These are phyloP conservation scores for Myotis davidii DNA, from an alignment of 2,113 vertebrate species.

Conservation along the genomic window DNA sequence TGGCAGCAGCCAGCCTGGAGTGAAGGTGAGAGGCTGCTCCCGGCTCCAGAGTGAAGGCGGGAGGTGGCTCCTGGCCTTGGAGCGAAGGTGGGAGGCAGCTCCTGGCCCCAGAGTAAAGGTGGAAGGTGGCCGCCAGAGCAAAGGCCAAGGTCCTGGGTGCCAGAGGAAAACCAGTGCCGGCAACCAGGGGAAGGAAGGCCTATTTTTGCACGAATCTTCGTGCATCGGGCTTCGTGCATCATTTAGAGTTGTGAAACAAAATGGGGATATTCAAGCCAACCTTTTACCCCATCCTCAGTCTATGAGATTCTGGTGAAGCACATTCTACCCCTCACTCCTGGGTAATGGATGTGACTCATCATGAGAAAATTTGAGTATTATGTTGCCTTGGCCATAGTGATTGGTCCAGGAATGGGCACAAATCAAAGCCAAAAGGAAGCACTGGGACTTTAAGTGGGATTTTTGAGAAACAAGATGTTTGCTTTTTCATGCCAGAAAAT, in stretches of 20 bases:
- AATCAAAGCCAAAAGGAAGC: neutral
- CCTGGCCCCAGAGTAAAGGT: too few species aligned
- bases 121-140: too few species aligned
- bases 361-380: neutral
- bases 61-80: too few species aligned
- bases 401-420: neutral
- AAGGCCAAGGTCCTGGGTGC: too few species aligned
- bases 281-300: neutral
- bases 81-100: too few species aligned
- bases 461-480: slow-evolving; percentile 9
- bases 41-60: too few species aligned
- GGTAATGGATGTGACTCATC: neutral
- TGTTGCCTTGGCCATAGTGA: neutral
- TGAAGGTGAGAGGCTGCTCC: too few species aligned
- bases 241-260: slow-evolving; percentile 34
- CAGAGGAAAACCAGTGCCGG: too few species aligned
- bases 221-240: too few species aligned
- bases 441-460: neutral
- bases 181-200: too few species aligned
- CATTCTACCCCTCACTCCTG: neutral
- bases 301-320: slow-evolving; percentile 2
- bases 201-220: too few species aligned
- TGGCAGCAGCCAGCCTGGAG: too few species aligned
- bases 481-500: slow-evolving; percentile 18
- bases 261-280: neutral